These are phyloP conservation scores for Harpalus rufipes DNA, from an alignment of 2,888 invertebrate genomes.

Conservation along the genomic window DNA sequence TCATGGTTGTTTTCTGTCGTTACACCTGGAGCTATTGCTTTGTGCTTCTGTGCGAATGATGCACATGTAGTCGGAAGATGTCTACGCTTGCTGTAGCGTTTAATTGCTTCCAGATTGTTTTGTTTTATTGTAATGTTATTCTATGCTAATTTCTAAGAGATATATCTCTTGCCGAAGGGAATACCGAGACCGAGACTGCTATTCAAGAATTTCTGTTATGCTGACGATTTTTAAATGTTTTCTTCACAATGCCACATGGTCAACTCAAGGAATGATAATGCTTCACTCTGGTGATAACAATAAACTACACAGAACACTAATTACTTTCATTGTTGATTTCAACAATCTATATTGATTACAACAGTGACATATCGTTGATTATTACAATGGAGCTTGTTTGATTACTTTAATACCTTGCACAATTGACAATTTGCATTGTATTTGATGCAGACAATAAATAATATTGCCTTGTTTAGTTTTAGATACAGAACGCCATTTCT, in stretches of 20 bases:
- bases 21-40: conserved; percentile 28
- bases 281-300: neutral
- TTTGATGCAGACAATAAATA: neutral
- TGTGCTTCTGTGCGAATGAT: conserved; percentile 24
- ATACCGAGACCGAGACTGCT: neutral
- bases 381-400: neutral
- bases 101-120: conserved; percentile 54
- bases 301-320: neutral
- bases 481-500: neutral
- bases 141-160: conserved; percentile 45
- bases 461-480: neutral
- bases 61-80: conserved; percentile 19
- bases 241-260: neutral
- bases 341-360: neutral
- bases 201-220: conserved; percentile 8
- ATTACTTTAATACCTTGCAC: neutral
- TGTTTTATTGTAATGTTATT: conserved; percentile 55
- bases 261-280: neutral
- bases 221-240: neutral
- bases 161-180: conserved; percentile 28
- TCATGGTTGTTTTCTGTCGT: conserved; percentile 2
- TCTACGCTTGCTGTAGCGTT: conserved; percentile 31
- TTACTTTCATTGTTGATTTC: neutral
- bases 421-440: neutral
- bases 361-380: neutral